A percentile compares a stretch with the other conserved stretches of the same genome.
Evolutionary conservation across 2,797 vertebrate species (phyloP).

Genomic region (Meda fulgida): DNA sequence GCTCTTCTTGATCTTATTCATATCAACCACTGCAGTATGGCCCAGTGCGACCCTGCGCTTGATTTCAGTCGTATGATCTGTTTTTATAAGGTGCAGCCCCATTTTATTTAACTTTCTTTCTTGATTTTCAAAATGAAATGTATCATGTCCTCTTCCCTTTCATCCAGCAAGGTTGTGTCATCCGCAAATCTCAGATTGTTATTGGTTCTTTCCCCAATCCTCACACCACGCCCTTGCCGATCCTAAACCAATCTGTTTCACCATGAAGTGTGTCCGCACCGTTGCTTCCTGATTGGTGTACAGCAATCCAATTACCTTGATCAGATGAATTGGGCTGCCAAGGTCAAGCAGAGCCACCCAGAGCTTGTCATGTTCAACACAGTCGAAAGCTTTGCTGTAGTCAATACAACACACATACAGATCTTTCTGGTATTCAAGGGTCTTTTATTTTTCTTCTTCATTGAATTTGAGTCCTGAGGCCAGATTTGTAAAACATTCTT

Average conservation of each 20-base stretch:
- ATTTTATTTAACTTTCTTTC: neutral
- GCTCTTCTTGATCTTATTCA: neutral
- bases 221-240: neutral
- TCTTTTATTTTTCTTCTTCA: too few relatives aligned
- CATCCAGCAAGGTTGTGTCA: neutral
- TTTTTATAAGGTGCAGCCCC: too few relatives aligned
- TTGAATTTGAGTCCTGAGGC: too few relatives aligned
- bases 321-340: neutral
- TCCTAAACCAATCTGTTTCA: neutral
- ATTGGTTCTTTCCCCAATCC: neutral
- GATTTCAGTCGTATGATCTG: neutral
- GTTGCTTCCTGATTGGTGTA: neutral
- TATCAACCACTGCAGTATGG: neutral
- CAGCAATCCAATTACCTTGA: neutral
- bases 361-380: neutral
- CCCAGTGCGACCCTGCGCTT: neutral
- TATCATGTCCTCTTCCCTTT: neutral
- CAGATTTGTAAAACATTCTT: too few relatives aligned
- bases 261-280: neutral
- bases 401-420: too few relatives aligned
- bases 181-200: neutral
- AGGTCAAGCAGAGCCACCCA: neutral
- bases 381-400: neutral
- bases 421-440: too few relatives aligned
- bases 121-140: neutral